Conservation (phyloP, 2,797 vertebrate genomes). For the Myotis planiceps region DNA sequence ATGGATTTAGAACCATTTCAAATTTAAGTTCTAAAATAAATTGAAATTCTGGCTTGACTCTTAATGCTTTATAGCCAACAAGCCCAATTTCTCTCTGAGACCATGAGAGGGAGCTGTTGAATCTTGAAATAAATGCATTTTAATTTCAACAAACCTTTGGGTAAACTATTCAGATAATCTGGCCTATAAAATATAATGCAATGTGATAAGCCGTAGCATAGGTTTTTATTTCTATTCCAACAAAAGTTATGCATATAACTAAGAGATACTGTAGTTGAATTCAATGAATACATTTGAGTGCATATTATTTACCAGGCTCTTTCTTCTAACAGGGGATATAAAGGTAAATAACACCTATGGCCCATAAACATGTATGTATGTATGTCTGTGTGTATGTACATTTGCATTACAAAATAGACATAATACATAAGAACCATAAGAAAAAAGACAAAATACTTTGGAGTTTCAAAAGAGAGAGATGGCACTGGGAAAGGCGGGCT, state of each 20-base stretch:
- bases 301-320: background rate
- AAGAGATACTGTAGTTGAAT: background rate
- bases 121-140: background rate
- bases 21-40: conserved; percentile 46
- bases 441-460: background rate
- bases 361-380: background rate
- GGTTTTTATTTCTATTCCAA: background rate
- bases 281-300: background rate
- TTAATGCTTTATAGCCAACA: background rate
- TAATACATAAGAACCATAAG: background rate
- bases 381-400: background rate
- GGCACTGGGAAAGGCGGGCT: no score
- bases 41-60: background rate
- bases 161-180: background rate
- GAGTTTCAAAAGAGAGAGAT: background rate
- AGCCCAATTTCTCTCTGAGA: background rate
- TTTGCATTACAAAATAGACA: background rate
- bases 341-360: background rate
- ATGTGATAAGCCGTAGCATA: background rate
- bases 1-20: background rate
- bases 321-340: background rate
- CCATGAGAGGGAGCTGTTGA: conserved; percentile 59
- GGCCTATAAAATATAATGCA: background rate
- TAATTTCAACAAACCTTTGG: background rate
- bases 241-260: background rate